Evolutionary conservation across 1,140 invertebrate species (phyloP), one percentile per base, ranked within the genome.

Genomic region (Rhopalosiphum maidis): DNA sequence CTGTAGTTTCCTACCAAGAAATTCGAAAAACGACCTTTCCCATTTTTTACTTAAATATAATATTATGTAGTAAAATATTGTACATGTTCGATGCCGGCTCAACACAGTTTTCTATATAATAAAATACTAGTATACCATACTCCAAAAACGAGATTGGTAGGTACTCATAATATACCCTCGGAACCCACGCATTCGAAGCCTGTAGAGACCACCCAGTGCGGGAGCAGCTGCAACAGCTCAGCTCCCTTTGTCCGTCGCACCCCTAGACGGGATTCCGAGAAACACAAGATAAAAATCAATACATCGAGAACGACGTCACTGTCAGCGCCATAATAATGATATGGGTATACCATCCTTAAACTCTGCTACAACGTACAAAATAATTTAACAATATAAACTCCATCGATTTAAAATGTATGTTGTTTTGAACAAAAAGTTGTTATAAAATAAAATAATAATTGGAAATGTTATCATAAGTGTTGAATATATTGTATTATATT

Each of bases 151-250:
- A n/a, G 60, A 30, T 60, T n/a, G 30, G 25, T 18, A 68, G 11
- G 30, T 30, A 68, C 25, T 9, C 55, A 30, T 30, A 7, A 60
- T 30, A 46, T 11, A 46, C 46, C 8, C 1, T 9, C 30, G 5
- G 0, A 4, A 30, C 55, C 11, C 30, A 0, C 60, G 2, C 0
- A 18, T n/a, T 5, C 23, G 15, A n/a, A 18, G 30, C 1, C 11
- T n/a, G 5, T 15, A n/a, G 30, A 77, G 60, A 35, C 30, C 60
- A 21, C 60, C 30, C 30, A n/a, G 5, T 6, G 4, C 0, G 30
- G 4, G 11, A 77, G 11, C 30, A 77, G 15, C 30, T 77, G 60
- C 60, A 18, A 8, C 30, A 77, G 48, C 48, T 51, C 15, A 51
- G 11, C 48, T 51, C 18, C 48, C 48, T 51, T 51, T 51, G 11